Base-by-base conservation (phyloP, 1,140 invertebrate species). In the Panagrolaimus sp. region DNA sequence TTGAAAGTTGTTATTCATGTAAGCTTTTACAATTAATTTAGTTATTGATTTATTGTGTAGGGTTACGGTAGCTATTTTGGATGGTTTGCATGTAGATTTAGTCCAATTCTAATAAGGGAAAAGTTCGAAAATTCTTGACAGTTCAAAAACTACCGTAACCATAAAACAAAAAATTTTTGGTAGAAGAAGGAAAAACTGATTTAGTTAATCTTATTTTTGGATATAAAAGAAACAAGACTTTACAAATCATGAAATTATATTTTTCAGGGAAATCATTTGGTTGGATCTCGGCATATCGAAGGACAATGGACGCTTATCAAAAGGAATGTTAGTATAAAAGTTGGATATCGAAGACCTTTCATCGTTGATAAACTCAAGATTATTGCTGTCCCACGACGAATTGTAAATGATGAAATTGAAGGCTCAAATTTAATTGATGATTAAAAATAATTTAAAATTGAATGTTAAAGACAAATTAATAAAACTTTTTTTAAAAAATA, bases 261-360 rank as follows among this genome's bases (percentile, higher is more conserved):
- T 38, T 58, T 58, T 28, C 52, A 58, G 52, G 21, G 21, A 58
- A 58, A 28, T 28, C 21, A 28, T 26, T 28, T 58, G 10, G 52
- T 58, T 28, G 52, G 52, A 21, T 58, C 21, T 58, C 52, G 52
- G 4, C 52, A 58, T 21, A 58, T 58, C 17, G 52, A 58, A 28
- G 52, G 52, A 14, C 52, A 58, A 58, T 58, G 52, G 52, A 58
- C 52, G 17, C 17, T 58, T 5, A 58, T 58, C 15, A 28, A 21
- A 28, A 21, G 52, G 17, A 58, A 58, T 58, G 52, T 58, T 14
- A 58, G 28, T 28, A 21, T 58, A 21, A 58, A 58, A 58, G 52
- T 58, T 12, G 52, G 52, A 21, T 58, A 58, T 58, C 21, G 28
- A 58, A 21, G 52, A n/a, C 52, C 52, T 14, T 21, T 21, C 10